phyloP scores from a whole-genome alignment of 1,140 invertebrate species.

The Zaprionus kolodkinae region DNA sequence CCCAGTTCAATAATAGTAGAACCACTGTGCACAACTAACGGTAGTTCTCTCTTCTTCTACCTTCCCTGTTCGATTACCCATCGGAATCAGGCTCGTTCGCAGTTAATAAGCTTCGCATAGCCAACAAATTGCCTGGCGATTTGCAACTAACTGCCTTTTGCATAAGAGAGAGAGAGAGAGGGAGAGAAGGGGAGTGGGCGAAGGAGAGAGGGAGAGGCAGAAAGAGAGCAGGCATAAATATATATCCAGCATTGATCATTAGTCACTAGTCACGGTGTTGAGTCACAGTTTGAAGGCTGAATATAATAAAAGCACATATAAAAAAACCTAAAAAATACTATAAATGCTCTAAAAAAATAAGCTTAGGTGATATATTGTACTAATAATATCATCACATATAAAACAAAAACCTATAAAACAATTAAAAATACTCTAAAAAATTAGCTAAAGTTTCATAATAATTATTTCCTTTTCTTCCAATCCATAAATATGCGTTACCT shows the following conservation, averaged over 20 bases:
- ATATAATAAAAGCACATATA: too few species aligned
- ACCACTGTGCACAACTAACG: too few species aligned
- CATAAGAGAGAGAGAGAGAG: neutral
- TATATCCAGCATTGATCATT: neutral
- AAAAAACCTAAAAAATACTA: too few species aligned
- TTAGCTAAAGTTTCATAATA: too few species aligned
- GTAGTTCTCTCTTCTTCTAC: neutral
- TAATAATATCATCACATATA: too few species aligned
- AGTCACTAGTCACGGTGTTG: neutral
- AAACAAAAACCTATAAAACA: too few species aligned
- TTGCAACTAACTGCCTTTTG: conserved; percentile 39
- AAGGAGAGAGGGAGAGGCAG: neutral
- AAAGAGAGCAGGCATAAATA: neutral
- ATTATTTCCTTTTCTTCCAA: too few species aligned
- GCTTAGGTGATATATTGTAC: too few species aligned
- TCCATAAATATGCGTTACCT: too few species aligned
- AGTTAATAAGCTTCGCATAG: conserved; percentile 66
- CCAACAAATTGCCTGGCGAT: conserved; percentile 65
- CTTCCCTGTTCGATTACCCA: neutral
- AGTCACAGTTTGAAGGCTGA: neutral
- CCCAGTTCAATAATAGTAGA: too few species aligned
- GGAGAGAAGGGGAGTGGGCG: neutral
- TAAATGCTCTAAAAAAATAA: too few species aligned
- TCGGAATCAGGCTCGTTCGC: conserved; percentile 10
- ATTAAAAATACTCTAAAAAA: too few species aligned